Conservation (phyloP, 2,797 vertebrate genomes). For the Anabacerthia variegaticeps region DNA sequence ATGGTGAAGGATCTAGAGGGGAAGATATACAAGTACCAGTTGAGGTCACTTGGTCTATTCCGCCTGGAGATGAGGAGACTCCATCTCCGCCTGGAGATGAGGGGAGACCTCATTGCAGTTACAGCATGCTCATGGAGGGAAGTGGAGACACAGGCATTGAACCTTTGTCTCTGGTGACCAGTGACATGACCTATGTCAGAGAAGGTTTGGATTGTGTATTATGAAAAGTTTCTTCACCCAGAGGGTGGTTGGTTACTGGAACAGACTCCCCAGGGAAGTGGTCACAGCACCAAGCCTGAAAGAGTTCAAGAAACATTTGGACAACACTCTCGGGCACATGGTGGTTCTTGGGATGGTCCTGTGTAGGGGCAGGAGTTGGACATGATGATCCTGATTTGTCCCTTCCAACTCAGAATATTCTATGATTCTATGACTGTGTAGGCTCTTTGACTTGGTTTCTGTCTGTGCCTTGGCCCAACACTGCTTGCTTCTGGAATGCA, state of each 20-base stretch:
- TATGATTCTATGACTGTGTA: neutral
- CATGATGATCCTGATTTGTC: neutral
- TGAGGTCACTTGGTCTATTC: neutral
- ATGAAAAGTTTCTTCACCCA: neutral
- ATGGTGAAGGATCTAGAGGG: neutral
- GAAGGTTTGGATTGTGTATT: accelerated
- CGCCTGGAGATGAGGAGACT: neutral
- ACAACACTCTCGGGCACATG: neutral
- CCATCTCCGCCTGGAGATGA: neutral
- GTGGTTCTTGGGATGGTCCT: neutral
- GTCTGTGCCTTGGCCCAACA: neutral
- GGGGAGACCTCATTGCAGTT: neutral
- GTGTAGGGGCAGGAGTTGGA: neutral
- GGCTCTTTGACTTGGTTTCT: neutral
- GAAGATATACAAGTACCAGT: accelerated
- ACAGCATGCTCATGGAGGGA: neutral
- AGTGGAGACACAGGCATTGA: neutral
- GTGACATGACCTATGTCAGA: neutral
- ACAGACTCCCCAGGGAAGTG: neutral
- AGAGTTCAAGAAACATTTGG: neutral
- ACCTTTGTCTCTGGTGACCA: neutral
- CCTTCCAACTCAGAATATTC: neutral
- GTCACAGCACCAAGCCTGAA: neutral
- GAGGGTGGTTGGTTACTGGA: neutral
- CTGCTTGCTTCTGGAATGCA: neutral